phyloP scores from a whole-genome alignment of 2,888 invertebrate genomes.

The Biston betularia region DNA sequence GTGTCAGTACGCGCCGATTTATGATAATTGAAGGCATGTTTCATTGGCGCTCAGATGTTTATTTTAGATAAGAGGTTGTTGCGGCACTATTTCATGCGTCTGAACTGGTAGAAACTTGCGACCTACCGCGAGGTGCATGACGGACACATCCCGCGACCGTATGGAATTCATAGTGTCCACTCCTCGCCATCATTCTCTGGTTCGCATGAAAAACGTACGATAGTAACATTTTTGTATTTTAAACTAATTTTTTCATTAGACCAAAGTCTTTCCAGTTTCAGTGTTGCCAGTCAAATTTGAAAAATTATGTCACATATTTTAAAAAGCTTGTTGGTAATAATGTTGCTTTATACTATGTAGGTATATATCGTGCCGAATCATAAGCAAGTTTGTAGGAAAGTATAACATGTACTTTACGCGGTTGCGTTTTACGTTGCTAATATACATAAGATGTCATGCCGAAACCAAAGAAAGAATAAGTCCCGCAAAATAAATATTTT shows the following conservation, averaged over 20 bases:
- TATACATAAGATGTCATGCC: too few relatives aligned
- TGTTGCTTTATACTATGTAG: too few relatives aligned
- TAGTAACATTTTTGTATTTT: conserved; percentile 71
- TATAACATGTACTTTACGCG: too few relatives aligned
- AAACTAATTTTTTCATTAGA: conserved; percentile 36
- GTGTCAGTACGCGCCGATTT: conserved; percentile 82
- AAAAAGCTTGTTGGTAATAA: too few relatives aligned
- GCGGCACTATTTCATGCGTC: conserved; percentile 83
- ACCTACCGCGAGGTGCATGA: conserved; percentile 74
- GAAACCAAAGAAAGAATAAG: too few relatives aligned
- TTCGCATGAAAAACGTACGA: conserved; percentile 67
- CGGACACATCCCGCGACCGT: conserved; percentile 48
- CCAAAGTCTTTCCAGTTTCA: too few relatives aligned
- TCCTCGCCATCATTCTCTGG: conserved; percentile 72
- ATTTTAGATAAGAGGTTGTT: conserved; percentile 83
- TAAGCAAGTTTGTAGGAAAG: too few relatives aligned
- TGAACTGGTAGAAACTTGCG: conserved; percentile 77
- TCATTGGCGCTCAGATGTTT: conserved; percentile 84
- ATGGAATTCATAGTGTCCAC: conserved; percentile 72
- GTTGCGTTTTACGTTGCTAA: too few relatives aligned
- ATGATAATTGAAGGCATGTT: conserved; percentile 86
- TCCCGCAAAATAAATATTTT: too few relatives aligned
- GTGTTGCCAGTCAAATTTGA: too few relatives aligned
- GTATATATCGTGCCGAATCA: too few relatives aligned
- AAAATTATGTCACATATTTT: too few relatives aligned